Base-by-base conservation (phyloP, 2,888 invertebrate genomes). In the Aporophyla nigra region DNA sequence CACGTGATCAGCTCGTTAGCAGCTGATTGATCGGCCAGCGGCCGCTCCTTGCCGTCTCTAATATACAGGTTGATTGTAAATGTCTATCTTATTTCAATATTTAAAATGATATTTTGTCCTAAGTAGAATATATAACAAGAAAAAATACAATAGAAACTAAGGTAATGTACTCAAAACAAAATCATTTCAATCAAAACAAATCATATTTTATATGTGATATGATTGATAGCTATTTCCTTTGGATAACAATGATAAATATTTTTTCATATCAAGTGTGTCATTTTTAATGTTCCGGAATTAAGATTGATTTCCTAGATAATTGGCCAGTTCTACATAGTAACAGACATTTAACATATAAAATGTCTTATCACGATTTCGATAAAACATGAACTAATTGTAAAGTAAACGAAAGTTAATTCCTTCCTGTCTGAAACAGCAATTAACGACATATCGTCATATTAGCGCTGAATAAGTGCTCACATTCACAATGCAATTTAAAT, bases 11-110 rank as follows among this genome's bases (percentile, higher is more conserved):
- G 85, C 96, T 96, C 95, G 96, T 96, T 96, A 96, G 93, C 93
- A 91, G 80, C 95, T 96, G 96, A 96, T 96, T 96, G 96, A 96
- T 96, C 94, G 95, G 91, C 93, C 92, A 91, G 94, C 94, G 93
- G 87, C 87, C 91, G 91, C 90, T 92, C 89, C 92, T 91, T 89
- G 88, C 89, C 82, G 78, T 49, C 71, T 78, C 65, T 63, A 85
- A 88, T 53, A 73, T 93, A 96, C 95, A 95, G 94, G 88, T 0
- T 93, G 95, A 74, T 91, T 68, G 63, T 33, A 71, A 49, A 54
- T 19, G 7, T 27, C 5, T 0, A 63, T 46, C 49, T 61, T 24
- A 4, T 21, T 56, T 67, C n/a, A 21, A 1, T 46, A 27, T 51
- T 59, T 71, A 2, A 16, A 51, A 27, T 5, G 1, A 3, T 21